Conservation (phyloP, 2,113 vertebrate genomes). For the Zeus faber region DNA sequence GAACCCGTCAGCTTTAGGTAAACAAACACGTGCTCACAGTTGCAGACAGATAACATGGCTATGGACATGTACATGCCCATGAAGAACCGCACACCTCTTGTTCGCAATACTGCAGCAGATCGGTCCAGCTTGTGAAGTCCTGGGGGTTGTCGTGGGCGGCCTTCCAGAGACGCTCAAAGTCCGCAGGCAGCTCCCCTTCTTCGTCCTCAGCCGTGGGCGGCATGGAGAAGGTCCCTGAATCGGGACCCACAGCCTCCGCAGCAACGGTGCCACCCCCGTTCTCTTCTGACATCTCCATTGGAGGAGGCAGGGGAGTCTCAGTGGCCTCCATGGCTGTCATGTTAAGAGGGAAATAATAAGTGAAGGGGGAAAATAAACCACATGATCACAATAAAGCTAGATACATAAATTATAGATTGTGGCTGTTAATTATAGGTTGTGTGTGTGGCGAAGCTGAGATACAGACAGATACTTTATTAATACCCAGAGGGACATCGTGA, state of each 20-base stretch:
- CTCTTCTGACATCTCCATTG: neutral
- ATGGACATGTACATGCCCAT: too few species aligned
- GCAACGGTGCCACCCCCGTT: constrained; percentile 11
- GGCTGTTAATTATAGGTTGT: too few species aligned
- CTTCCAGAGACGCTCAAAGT: constrained; percentile 79
- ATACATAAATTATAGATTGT: too few species aligned
- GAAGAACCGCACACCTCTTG: constrained; percentile 72
- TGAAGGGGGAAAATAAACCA: too few species aligned
- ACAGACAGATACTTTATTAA: too few species aligned
- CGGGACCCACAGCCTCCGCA: constrained; percentile 16
- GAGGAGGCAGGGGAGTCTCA: constrained; percentile 24
- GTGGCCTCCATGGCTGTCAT: constrained; percentile 49
- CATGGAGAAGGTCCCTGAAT: constrained; percentile 28
- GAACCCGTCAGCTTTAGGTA: neutral
- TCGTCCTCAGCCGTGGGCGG: constrained; percentile 47
- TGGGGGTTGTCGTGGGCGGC: constrained; percentile 70
- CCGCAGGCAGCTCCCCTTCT: constrained; percentile 68
- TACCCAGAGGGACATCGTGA: too few species aligned
- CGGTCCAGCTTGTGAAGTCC: constrained; percentile 81
- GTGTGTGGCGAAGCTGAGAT: too few species aligned
- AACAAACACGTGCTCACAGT: neutral
- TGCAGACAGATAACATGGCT: neutral
- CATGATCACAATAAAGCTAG: too few species aligned
- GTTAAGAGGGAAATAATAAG: neutral
- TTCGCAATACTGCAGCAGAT: constrained; percentile 83